Evolutionary conservation across 2,113 vertebrate species (phyloP).

Genomic region (Mastomys natalensis): DNA sequence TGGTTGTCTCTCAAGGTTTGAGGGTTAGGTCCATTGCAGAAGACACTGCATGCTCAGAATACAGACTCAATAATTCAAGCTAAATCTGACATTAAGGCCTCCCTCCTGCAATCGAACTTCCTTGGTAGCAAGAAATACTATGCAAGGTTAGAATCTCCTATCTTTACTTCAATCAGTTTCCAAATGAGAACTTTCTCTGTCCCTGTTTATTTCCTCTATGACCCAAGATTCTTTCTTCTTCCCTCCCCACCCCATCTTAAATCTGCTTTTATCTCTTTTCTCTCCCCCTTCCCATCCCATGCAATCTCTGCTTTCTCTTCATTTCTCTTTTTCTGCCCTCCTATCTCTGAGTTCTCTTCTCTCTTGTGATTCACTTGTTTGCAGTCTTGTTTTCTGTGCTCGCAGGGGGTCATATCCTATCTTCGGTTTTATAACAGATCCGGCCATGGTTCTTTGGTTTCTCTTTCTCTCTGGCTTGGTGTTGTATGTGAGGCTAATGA

Average conservation of each 20-base stretch:
- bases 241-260: accelerated
- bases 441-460: neutral
- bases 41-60: neutral
- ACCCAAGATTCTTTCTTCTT: neutral
- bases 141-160: neutral
- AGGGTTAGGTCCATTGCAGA: neutral
- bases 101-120: no score
- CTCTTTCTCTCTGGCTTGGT: neutral
- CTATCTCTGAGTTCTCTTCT: neutral
- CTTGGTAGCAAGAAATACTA: neutral
- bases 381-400: no score
- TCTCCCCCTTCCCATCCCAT: neutral
- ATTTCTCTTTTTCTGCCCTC: neutral
- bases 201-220: neutral
- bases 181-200: neutral
- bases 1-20: neutral
- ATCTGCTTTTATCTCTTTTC: neutral
- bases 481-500: neutral
- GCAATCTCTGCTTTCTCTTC: neutral
- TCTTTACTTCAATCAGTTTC: neutral
- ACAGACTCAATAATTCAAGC: neutral
- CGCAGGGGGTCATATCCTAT: neutral
- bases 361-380: neutral
- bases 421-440: neutral
- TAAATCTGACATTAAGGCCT: no score